Evolutionary conservation across 2,888 invertebrate species (phyloP), one percentile per base, ranked within the genome.

Genomic region (Lathronympha strigana): DNA sequence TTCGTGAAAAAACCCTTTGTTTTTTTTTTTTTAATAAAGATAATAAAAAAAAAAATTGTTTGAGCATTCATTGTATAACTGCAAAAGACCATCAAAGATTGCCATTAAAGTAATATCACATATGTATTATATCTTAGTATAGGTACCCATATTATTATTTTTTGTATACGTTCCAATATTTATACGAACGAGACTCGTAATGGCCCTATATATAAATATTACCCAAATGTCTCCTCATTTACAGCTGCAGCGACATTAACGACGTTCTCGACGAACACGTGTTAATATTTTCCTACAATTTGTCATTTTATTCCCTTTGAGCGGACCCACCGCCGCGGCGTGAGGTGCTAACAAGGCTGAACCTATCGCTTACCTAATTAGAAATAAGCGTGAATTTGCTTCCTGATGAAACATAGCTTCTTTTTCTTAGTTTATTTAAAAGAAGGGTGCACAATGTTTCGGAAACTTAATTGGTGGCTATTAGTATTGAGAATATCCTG

Each of bases 291-390:
- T 60, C 47, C 31, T 61, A 28, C 64, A 54, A 60, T 66, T 66
- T 66, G 66, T 66, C 66, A 66, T 61, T 43, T 47, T 54, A 36
- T 54, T 61, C 23, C 50, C 64, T 64, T 64, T 64, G 64, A 64
- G 45, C 45, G 28, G 64, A 64, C 64, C 62, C 38, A 63, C 63
- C 63, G 47, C 47, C 36, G 23, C 53, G 21, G 58, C 47, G 49
- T 21, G 11, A 54, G 53, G 60, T 61, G 60, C 47, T 54, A 66
- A 66, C 36, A 45, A 61, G 64, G 28, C 11, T 31, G 51, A 23
- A 25, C 33, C 58, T 53, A 64, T 60, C 38, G 43, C 31, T 31
- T 40, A 38, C 58, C 51, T 47, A 53, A 64, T 64, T 63, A 47
- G 33, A 33, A 23, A 28, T 23, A 8, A 57, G 43, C 19, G 43